phyloP scores from a whole-genome alignment of 2,797 vertebrate species.

The Columba guinea region DNA sequence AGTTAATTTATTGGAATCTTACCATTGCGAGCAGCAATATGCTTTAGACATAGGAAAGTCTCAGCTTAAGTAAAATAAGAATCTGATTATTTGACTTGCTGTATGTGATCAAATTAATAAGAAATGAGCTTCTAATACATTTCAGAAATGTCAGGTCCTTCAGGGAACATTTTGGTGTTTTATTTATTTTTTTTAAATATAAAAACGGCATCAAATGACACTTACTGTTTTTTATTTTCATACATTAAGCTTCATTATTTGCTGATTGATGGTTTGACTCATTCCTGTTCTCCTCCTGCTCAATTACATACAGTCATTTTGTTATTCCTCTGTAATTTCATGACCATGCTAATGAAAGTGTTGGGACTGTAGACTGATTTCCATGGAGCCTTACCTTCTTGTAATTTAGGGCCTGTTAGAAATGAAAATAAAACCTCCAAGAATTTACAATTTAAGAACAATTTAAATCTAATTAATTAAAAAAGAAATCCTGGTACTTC shows the following conservation, averaged over 20 bases:
- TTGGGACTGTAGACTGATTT: constrained; percentile 70
- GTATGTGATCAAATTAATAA: constrained; percentile 46
- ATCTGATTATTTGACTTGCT: constrained; percentile 65
- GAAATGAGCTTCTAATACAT: constrained; percentile 21
- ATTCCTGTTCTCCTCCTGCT: constrained; percentile 58
- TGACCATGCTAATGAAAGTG: constrained; percentile 67
- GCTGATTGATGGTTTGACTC: constrained; percentile 58
- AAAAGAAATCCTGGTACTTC: constrained; percentile 58
- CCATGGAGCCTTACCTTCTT: constrained; percentile 57
- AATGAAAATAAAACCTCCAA: constrained; percentile 50
- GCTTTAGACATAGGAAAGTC: not conserved
- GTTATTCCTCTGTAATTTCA: constrained; percentile 72
- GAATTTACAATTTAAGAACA: constrained; percentile 74
- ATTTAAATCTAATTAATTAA: constrained; percentile 76
- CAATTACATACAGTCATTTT: constrained; percentile 74
- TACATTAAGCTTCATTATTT: constrained; percentile 66
- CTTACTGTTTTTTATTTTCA: constrained; percentile 57
- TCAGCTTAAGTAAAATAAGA: constrained; percentile 69
- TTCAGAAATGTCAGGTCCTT: constrained; percentile 33
- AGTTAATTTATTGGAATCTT: not conserved
- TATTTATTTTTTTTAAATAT: constrained; percentile 40
- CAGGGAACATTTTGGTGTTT: not conserved
- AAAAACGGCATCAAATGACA: constrained; percentile 58
- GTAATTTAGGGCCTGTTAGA: constrained; percentile 73
- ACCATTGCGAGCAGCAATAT: not conserved